These are phyloP conservation scores for Standfussiana lucernea DNA, from an alignment of 2,888 invertebrate genomes.

Conservation along the genomic window DNA sequence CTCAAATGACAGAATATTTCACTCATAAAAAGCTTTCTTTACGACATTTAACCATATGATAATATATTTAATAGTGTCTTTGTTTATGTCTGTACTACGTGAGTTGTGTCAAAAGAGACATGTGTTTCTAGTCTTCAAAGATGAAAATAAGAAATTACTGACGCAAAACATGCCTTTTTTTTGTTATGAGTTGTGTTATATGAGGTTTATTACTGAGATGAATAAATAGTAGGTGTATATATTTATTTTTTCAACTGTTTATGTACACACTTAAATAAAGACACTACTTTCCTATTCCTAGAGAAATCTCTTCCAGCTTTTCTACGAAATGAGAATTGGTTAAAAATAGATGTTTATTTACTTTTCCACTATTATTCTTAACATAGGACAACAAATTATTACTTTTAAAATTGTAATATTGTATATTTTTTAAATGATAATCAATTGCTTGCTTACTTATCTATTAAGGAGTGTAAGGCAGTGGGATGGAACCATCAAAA, in stretches of 20 bases:
- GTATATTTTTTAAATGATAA: neutral
- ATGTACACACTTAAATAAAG: neutral
- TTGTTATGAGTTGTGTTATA: neutral
- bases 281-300: neutral
- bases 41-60: conserved; percentile 64
- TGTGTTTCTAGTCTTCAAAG: neutral
- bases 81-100: conserved; percentile 57
- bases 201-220: neutral
- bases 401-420: neutral
- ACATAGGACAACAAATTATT: neutral
- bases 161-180: conserved; percentile 9
- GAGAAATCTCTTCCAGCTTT: neutral
- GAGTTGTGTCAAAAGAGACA: conserved; percentile 34
- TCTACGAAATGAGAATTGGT: neutral
- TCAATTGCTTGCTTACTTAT: neutral
- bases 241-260: neutral
- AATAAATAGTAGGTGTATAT: neutral
- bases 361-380: neutral
- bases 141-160: conserved; percentile 14
- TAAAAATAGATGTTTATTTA: neutral
- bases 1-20: conserved; percentile 65
- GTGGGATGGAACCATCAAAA: too few species aligned
- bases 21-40: conserved; percentile 70
- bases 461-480: too few species aligned
- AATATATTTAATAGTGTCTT: conserved; percentile 57